Evolutionary conservation across 2,888 invertebrate genomes (phyloP).

Genomic region (Opisthograptis luteolata): DNA sequence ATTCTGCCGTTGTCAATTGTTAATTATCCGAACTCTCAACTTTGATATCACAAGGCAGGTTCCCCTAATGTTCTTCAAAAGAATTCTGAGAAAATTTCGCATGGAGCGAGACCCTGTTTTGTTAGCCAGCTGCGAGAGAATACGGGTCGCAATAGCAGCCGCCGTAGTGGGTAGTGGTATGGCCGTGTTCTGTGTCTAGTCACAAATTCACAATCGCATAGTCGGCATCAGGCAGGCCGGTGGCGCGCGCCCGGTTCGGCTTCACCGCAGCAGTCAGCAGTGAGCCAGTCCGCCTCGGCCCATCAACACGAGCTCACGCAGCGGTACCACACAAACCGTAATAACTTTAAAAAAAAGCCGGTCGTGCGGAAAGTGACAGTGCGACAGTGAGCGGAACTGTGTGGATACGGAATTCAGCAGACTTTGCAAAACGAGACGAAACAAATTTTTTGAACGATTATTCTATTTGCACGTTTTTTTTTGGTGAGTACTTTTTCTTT

Average conservation of each 20-base stretch:
- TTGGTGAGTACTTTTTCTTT: constrained; percentile 54
- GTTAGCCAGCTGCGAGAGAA: constrained; percentile 24
- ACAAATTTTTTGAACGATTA: constrained; percentile 46
- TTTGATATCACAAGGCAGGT: background rate
- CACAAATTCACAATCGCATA: constrained; percentile 40
- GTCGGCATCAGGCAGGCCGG: constrained; percentile 47
- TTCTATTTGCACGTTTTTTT: constrained; percentile 61
- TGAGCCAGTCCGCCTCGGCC: constrained; percentile 64
- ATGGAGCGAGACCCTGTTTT: constrained; percentile 7
- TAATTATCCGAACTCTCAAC: background rate
- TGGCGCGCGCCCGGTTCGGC: constrained; percentile 40
- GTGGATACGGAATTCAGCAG: constrained; percentile 64
- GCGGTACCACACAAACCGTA: constrained; percentile 51
- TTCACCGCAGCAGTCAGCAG: constrained; percentile 29
- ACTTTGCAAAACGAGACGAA: constrained; percentile 63
- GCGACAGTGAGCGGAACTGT: constrained; percentile 67
- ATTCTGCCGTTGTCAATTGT: background rate
- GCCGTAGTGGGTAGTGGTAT: no score
- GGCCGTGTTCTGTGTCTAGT: constrained; percentile 55
- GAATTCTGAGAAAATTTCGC: constrained; percentile 8
- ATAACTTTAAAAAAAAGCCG: constrained; percentile 64
- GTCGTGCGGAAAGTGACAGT: constrained; percentile 75
- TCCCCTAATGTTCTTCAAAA: background rate
- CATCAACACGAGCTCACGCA: constrained; percentile 58
- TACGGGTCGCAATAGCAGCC: background rate